These are phyloP conservation scores for Mycetomoellerius zeteki DNA, from an alignment of 1,140 invertebrate genomes.

Conservation along the genomic window DNA sequence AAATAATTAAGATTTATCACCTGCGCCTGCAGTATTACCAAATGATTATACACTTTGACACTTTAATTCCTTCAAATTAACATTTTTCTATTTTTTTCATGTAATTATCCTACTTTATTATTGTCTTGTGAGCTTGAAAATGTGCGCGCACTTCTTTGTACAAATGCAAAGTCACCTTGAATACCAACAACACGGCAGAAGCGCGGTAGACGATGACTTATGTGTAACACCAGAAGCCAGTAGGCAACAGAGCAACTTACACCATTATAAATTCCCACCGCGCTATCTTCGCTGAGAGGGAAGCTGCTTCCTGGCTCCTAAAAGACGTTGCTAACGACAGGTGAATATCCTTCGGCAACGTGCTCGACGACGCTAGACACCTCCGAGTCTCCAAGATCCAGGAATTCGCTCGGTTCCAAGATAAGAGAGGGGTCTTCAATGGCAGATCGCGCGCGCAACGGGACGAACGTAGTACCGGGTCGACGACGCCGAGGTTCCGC, in stretches of 20 bases:
- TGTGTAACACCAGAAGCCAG: slow-evolving; percentile 69
- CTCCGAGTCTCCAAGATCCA: no score
- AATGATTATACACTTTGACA: not conserved
- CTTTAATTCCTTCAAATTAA: not conserved
- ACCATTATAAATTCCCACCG: slow-evolving; percentile 36
- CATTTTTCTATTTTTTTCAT: not conserved
- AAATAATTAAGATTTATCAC: no score
- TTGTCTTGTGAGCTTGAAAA: not conserved
- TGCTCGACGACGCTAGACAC: not conserved
- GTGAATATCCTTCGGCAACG: not conserved
- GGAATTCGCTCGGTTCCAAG: not conserved
- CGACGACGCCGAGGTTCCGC: not conserved
- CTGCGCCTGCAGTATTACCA: not conserved
- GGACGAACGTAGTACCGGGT: not conserved
- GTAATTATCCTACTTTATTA: not conserved
- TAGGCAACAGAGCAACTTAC: slow-evolving; percentile 50
- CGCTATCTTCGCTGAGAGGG: slow-evolving; percentile 9
- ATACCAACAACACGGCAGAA: not conserved
- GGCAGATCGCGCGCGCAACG: slow-evolving; percentile 12
- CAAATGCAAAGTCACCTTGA: not conserved
- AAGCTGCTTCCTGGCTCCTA: not conserved
- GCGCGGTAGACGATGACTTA: slow-evolving; percentile 7
- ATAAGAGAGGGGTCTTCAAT: not conserved
- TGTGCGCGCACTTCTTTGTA: not conserved
- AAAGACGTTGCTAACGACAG: not conserved